phyloP scores from a whole-genome alignment of 1,140 invertebrate species.

The Drosophila paulistorum region DNA sequence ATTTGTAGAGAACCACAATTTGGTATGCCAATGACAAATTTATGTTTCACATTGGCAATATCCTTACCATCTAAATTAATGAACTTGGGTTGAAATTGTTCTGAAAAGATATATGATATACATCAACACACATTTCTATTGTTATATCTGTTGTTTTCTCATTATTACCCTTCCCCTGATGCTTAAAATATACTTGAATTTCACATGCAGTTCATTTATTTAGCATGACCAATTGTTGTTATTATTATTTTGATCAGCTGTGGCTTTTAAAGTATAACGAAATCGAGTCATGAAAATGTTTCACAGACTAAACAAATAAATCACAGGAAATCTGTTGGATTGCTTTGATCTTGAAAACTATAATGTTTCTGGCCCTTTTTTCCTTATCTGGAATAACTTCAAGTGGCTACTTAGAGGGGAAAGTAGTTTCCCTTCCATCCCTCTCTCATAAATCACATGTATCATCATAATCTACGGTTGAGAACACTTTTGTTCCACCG shows the following conservation, averaged over 20 bases:
- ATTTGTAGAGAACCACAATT: conserved; percentile 88
- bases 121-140: not conserved
- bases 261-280: no score
- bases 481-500: conserved; percentile 37
- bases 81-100: conserved; percentile 86
- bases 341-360: not conserved
- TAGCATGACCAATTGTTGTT: not conserved
- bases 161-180: no score
- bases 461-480: conserved; percentile 17
- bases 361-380: not conserved
- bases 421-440: not conserved
- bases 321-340: conserved; percentile 4
- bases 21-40: conserved; percentile 87
- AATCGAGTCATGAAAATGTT: not conserved
- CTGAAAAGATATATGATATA: conserved; percentile 69
- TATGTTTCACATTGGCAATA: conserved; percentile 64
- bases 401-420: conserved; percentile 24
- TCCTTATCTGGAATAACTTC: not conserved
- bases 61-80: conserved; percentile 85
- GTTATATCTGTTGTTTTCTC: no score
- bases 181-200: not conserved
- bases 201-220: not conserved
- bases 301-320: conserved; percentile 37
- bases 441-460: conserved; percentile 45
- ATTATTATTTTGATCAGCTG: not conserved